Conservation (phyloP, 2,113 vertebrate species). For the Geococcyx californianus region DNA sequence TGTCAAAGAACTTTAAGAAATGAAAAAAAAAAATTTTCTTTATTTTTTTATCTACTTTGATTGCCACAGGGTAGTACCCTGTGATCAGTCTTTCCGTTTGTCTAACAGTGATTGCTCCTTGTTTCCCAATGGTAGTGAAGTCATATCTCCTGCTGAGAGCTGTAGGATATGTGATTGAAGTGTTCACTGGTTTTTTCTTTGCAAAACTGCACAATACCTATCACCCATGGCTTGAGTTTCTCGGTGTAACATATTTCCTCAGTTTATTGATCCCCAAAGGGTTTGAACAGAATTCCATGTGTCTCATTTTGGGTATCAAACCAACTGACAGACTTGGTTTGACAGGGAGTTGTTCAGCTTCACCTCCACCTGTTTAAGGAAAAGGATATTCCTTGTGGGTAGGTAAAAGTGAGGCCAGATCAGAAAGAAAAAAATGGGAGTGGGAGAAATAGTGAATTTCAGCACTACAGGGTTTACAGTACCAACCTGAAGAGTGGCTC, state of each 20-base stretch:
- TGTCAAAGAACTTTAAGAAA: background rate
- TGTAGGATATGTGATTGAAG: background rate
- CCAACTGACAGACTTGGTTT: background rate
- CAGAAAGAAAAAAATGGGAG: background rate
- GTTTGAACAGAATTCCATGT: background rate
- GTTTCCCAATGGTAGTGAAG: background rate
- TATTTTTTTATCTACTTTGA: background rate
- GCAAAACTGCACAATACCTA: background rate
- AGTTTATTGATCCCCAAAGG: background rate
- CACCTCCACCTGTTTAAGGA: background rate
- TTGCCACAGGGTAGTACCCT: background rate
- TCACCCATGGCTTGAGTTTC: background rate
- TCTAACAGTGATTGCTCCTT: background rate
- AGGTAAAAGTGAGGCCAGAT: background rate
- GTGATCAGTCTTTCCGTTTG: background rate
- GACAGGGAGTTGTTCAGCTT: background rate
- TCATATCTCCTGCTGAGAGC: background rate
- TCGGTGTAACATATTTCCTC: background rate
- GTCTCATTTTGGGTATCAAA: constrained; percentile 1
- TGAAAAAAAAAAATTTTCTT: background rate
- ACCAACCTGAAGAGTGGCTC: background rate
- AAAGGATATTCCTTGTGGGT: background rate
- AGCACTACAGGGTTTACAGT: background rate
- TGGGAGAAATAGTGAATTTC: background rate
- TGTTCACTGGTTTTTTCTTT: background rate